These are phyloP conservation scores for Conistra vaccinii DNA, from an alignment of 2,888 invertebrate species.

Conservation along the genomic window DNA sequence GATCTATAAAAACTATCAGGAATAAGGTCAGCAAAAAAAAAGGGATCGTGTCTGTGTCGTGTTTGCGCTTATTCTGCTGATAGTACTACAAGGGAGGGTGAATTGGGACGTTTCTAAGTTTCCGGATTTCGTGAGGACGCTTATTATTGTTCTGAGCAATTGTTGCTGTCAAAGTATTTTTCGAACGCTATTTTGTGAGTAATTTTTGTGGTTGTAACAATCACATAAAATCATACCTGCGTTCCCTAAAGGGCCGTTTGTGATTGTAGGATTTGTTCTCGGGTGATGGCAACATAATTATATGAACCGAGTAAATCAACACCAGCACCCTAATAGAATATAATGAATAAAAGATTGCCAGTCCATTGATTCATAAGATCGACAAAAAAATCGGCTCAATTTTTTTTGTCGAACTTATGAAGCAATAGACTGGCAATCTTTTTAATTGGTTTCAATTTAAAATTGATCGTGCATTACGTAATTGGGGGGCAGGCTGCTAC, in stretches of 20 bases:
- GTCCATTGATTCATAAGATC: too few species aligned
- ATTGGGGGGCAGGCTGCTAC: too few species aligned
- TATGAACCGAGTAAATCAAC: too few species aligned
- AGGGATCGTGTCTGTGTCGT: conserved; percentile 34
- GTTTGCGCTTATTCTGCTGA: conserved; percentile 63
- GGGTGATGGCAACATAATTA: too few species aligned
- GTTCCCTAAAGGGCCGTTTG: background rate
- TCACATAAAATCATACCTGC: background rate
- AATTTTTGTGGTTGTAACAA: background rate
- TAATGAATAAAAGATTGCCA: too few species aligned
- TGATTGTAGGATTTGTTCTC: background rate
- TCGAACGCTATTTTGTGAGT: background rate
- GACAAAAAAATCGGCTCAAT: too few species aligned
- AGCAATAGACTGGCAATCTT: too few species aligned
- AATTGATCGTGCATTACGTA: too few species aligned
- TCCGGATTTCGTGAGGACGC: conserved; percentile 13
- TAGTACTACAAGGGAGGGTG: conserved; percentile 28
- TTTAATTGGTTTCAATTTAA: too few species aligned
- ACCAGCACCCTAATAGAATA: too few species aligned
- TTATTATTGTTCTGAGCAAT: conserved; percentile 20
- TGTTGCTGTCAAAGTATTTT: conserved; percentile 19
- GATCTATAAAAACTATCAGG: conserved; percentile 49
- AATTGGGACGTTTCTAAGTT: conserved; percentile 18
- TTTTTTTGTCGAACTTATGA: too few species aligned
- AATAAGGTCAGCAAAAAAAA: conserved; percentile 59